A percentile compares a stretch with the other conserved stretches of the same genome.
phyloP scores from a whole-genome alignment of 2,888 invertebrate species.

The Augochlorella aurata region DNA sequence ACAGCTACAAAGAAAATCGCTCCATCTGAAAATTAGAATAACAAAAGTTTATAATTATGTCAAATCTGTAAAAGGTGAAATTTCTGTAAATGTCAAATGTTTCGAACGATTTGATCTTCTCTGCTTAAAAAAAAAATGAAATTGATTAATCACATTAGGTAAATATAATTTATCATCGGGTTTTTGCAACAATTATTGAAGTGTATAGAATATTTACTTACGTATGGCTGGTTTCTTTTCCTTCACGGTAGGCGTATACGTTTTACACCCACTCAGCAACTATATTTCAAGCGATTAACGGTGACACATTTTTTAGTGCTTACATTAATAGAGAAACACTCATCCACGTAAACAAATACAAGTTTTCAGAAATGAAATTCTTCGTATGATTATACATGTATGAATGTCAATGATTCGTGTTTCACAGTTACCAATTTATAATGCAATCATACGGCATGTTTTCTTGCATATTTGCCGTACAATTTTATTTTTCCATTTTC shows the following conservation, averaged over 20 bases:
- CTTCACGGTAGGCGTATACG: constrained; percentile 48
- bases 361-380: constrained; percentile 11
- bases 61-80: neutral
- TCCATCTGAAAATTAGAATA: constrained; percentile 43
- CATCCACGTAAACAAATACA: neutral
- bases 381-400: neutral
- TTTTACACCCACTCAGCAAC: constrained; percentile 49
- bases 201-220: constrained; percentile 20
- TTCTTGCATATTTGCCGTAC: neutral
- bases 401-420: neutral
- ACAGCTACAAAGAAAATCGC: neutral
- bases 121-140: neutral
- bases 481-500: constrained; percentile 9
- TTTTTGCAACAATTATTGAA: neutral
- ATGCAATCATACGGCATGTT: neutral
- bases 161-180: neutral
- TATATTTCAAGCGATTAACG: constrained; percentile 45
- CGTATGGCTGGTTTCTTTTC: constrained; percentile 36
- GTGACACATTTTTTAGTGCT: constrained; percentile 48
- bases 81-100: neutral
- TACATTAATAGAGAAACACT: constrained; percentile 17
- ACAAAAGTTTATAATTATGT: neutral
- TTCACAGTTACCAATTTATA: neutral
- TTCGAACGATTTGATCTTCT: neutral
- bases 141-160: neutral